Evolutionary conservation across 2,797 vertebrate species (phyloP).

Genomic region (Melanotaenia maccullochi): DNA sequence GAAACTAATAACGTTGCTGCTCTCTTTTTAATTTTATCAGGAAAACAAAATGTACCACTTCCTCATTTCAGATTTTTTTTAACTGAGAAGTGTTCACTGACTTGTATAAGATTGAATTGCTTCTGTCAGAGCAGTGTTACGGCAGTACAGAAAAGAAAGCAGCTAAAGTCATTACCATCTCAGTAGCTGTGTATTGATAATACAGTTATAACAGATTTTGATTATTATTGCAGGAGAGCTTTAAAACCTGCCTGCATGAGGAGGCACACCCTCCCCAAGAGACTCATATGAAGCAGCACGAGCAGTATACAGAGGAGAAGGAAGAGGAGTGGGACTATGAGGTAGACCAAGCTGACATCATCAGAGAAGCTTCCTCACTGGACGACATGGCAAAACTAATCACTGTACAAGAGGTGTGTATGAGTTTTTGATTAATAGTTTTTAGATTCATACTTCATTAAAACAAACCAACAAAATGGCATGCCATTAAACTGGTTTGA

Average conservation of each 20-base stretch:
- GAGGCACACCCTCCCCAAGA: slow-evolving; percentile 47
- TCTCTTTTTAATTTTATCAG: slow-evolving; percentile 22
- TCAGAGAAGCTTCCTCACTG: slow-evolving; percentile 86
- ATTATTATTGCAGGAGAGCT: slow-evolving; percentile 33
- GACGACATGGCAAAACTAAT: slow-evolving; percentile 95
- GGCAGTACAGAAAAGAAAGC: neutral
- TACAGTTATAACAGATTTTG: slow-evolving; percentile 4
- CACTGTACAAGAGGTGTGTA: slow-evolving; percentile 92
- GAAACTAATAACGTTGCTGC: slow-evolving; percentile 8
- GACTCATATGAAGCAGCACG: slow-evolving; percentile 34
- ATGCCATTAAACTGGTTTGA: neutral
- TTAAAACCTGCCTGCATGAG: slow-evolving; percentile 32
- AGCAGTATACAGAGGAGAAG: slow-evolving; percentile 16
- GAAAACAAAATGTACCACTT: slow-evolving; percentile 23
- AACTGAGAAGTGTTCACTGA: slow-evolving; percentile 4
- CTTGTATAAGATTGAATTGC: neutral
- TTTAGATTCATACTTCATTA: neutral
- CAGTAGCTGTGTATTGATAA: slow-evolving; percentile 12
- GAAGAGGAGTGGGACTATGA: slow-evolving; percentile 61
- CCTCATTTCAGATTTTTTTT: neutral
- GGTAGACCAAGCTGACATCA: slow-evolving; percentile 63
- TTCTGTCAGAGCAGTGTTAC: neutral
- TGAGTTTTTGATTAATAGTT: neutral
- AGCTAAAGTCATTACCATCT: slow-evolving; percentile 9
- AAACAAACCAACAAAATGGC: neutral